These are phyloP conservation scores for Eilema sororculum DNA, from an alignment of 2,888 invertebrate species.

Conservation along the genomic window DNA sequence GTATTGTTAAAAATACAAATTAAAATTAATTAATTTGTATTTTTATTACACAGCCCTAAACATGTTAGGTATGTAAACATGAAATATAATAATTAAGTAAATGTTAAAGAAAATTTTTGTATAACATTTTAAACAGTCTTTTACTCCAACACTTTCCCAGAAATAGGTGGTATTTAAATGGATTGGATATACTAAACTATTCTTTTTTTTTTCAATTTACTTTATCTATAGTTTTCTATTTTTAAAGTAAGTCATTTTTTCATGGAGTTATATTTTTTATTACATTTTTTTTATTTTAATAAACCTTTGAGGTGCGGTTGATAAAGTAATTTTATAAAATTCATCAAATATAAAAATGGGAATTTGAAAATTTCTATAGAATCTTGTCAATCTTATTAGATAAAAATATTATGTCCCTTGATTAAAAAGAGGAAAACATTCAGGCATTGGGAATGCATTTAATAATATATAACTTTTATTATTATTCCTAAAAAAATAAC, in stretches of 20 bases:
- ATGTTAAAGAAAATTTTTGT: background rate
- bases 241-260: background rate
- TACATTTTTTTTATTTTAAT: background rate
- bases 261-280: background rate
- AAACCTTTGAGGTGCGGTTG: background rate
- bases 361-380: too few species aligned
- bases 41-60: background rate
- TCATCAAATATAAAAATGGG: too few species aligned
- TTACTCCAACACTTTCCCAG: background rate
- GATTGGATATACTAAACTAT: too few species aligned
- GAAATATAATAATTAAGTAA: background rate
- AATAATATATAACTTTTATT: too few species aligned
- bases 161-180: too few species aligned
- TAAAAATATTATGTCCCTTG: too few species aligned
- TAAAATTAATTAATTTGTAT: background rate
- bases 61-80: background rate
- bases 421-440: too few species aligned
- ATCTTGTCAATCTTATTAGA: too few species aligned
- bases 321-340: background rate
- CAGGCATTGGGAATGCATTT: too few species aligned
- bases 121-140: background rate
- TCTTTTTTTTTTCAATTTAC: too few species aligned
- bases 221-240: too few species aligned
- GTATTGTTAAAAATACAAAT: background rate
- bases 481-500: background rate